Conservation (phyloP, 2,797 vertebrate species). For the Myotis planiceps region DNA sequence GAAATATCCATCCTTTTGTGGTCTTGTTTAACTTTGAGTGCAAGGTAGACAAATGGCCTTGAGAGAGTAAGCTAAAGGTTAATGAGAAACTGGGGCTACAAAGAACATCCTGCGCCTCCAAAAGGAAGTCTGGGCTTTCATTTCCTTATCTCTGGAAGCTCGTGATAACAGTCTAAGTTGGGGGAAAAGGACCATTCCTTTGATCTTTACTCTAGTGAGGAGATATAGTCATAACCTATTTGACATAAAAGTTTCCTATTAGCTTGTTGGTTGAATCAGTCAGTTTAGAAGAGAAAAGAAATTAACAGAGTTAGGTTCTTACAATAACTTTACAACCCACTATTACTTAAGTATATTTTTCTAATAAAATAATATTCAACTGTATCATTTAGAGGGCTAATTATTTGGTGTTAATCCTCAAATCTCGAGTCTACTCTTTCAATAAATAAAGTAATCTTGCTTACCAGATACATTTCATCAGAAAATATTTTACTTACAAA, state of each 20-base stretch:
- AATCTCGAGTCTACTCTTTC: neutral
- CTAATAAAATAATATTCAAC: neutral
- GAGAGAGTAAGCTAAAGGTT: slow-evolving; percentile 41
- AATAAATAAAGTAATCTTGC: neutral
- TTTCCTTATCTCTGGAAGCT: neutral
- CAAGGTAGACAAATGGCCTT: slow-evolving; percentile 14
- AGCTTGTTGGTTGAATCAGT: slow-evolving; percentile 16
- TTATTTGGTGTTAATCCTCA: neutral
- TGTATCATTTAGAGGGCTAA: neutral
- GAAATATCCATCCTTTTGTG: neutral
- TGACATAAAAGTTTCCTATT: neutral
- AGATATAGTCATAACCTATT: neutral
- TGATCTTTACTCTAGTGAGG: slow-evolving; percentile 41
- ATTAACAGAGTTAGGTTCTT: neutral
- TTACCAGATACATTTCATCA: neutral
- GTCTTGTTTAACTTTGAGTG: neutral
- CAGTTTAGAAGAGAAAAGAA: neutral
- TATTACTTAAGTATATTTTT: neutral
- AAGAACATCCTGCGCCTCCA: neutral
- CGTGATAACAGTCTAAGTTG: neutral
- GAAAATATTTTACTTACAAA: neutral
- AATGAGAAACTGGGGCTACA: slow-evolving; percentile 47
- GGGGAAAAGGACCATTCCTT: neutral
- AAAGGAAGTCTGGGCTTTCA: neutral
- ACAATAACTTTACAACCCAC: neutral